Percentiles rank a stretch among this genome's conserved stretches.
These are phyloP conservation scores for Magallana gigas DNA, from an alignment of 1,140 invertebrate species.

Conservation along the genomic window DNA sequence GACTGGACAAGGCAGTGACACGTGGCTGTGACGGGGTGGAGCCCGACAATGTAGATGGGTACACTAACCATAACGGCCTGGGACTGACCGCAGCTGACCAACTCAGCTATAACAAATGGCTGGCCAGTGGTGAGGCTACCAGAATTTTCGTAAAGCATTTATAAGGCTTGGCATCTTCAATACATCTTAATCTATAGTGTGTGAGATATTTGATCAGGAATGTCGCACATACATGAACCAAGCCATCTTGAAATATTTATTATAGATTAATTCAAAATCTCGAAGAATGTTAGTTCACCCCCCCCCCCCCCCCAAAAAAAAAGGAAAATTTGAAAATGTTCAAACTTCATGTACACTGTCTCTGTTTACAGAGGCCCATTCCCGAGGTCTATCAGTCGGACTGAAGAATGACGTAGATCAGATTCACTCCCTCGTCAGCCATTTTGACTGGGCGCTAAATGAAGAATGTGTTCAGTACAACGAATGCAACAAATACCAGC, in stretches of 20 bases:
- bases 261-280: no score
- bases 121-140: slow-evolving; percentile 58
- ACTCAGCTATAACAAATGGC: slow-evolving; percentile 64
- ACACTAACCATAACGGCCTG: slow-evolving; percentile 56
- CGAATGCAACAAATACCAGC: slow-evolving; percentile 63
- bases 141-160: no score
- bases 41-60: slow-evolving; percentile 68
- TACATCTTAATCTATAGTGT: not conserved
- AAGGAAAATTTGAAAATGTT: not conserved
- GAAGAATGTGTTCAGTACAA: slow-evolving; percentile 65
- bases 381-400: slow-evolving; percentile 62
- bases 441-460: slow-evolving; percentile 70
- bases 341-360: not conserved
- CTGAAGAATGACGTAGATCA: slow-evolving; percentile 70
- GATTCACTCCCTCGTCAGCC: slow-evolving; percentile 52
- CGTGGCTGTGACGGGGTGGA: slow-evolving; percentile 67
- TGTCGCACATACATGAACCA: not conserved
- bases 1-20: slow-evolving; percentile 59
- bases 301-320: no score
- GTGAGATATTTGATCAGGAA: not conserved
- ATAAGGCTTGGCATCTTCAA: not conserved
- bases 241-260: not conserved
- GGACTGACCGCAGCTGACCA: slow-evolving; percentile 57
- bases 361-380: slow-evolving; percentile 60
- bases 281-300: no score